phyloP scores from a whole-genome alignment of 2,888 invertebrate genomes.

The Synergus japonicus region DNA sequence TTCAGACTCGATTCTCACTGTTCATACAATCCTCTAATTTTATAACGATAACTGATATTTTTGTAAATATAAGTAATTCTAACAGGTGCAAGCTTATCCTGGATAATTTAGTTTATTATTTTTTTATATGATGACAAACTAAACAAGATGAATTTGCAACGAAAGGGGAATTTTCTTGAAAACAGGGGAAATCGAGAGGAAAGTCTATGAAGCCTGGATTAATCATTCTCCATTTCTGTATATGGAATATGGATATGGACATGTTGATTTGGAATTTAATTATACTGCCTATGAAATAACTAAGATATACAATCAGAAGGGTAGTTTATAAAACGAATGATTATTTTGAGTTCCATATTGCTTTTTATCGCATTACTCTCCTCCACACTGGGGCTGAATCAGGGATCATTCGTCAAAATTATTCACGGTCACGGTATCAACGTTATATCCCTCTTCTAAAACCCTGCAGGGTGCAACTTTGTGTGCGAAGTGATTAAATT shows the following conservation, averaged over 20 bases:
- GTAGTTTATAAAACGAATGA: slow-evolving; percentile 26
- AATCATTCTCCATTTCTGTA: too few species aligned
- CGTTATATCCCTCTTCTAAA: slow-evolving; percentile 43
- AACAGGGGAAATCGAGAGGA: too few species aligned
- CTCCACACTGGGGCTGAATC: slow-evolving; percentile 10
- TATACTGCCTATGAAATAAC: neutral
- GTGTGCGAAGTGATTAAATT: slow-evolving; percentile 67
- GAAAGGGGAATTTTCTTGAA: too few species aligned
- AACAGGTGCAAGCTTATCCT: too few species aligned
- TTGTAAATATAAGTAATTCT: neutral
- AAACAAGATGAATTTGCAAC: too few species aligned
- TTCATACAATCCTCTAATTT: neutral
- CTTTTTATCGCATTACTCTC: slow-evolving; percentile 34
- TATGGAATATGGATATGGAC: too few species aligned
- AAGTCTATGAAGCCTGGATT: too few species aligned
- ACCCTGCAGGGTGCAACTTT: slow-evolving; percentile 47
- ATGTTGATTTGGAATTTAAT: neutral
- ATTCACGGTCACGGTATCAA: slow-evolving; percentile 61
- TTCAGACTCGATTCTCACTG: slow-evolving; percentile 2
- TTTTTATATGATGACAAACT: too few species aligned
- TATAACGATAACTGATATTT: neutral
- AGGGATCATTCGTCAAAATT: slow-evolving; percentile 64
- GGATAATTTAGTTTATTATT: too few species aligned
- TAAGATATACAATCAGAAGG: neutral
- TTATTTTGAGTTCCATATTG: slow-evolving; percentile 26